These are phyloP conservation scores for Pyrochroa serraticornis DNA, from an alignment of 2,888 invertebrate species.

Conservation along the genomic window DNA sequence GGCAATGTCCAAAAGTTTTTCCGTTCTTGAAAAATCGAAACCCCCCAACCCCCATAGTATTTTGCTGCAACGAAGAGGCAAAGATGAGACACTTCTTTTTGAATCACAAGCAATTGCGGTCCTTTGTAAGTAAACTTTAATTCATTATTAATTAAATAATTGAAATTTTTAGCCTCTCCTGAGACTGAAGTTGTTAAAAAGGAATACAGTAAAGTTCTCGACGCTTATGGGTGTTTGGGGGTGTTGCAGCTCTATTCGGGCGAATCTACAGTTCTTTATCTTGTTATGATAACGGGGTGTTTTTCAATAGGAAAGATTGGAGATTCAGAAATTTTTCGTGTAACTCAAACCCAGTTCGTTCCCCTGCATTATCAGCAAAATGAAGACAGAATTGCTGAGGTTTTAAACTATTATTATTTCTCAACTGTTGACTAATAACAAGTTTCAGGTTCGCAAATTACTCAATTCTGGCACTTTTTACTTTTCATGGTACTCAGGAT, in stretches of 20 bases:
- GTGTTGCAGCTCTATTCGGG: constrained; percentile 88
- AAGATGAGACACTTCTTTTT: constrained; percentile 85
- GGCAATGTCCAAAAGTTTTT: constrained; percentile 95
- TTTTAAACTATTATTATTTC: constrained; percentile 38
- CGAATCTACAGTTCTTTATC: constrained; percentile 82
- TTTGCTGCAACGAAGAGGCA: constrained; percentile 85
- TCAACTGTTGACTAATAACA: not conserved
- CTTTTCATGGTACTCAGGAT: constrained; percentile 77
- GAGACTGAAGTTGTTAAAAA: constrained; percentile 90
- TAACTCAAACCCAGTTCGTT: constrained; percentile 90
- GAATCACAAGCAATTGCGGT: constrained; percentile 92
- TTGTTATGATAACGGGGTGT: constrained; percentile 94
- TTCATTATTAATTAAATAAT: not conserved
- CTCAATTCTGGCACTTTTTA: constrained; percentile 99
- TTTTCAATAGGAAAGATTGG: constrained; percentile 95
- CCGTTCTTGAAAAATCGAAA: constrained; percentile 86
- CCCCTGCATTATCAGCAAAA: constrained; percentile 78
- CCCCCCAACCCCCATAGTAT: constrained; percentile 89
- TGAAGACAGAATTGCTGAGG: constrained; percentile 67
- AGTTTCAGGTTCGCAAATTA: constrained; percentile 71
- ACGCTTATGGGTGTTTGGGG: constrained; percentile 96
- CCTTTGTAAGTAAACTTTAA: constrained; percentile 65
- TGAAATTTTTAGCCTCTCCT: constrained; percentile 67
- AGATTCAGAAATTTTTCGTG: constrained; percentile 92
- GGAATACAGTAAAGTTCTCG: constrained; percentile 87